Evolutionary conservation across 2,797 vertebrate genomes (phyloP), one percentile per base, ranked within the genome.

Genomic region (Choloepus didactylus): DNA sequence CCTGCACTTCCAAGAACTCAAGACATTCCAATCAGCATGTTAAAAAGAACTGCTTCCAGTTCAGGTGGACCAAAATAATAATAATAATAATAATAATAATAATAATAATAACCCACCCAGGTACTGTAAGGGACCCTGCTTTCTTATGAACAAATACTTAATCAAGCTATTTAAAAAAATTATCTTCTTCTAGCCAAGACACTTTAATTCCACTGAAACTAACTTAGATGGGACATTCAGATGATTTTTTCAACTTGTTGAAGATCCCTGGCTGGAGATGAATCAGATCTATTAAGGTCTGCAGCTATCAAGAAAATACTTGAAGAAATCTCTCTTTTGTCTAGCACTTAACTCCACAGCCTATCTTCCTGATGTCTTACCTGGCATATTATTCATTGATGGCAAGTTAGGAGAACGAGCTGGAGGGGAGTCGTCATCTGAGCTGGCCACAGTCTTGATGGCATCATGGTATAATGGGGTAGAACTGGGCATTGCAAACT

Each of bases 371-470:
- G 5, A 44, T 66, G 94, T 76, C 98, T 98, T 98, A 99, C 99
- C 99, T 96, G 99, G 98, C 98, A 99, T 98, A 0, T 98, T 99
- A 98, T 99, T 99, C 98, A 99, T 99, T 95, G 99, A 99, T 91
- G 99, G 99, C 98, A 99, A 98, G 97, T 99, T 99, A 93, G 99
- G 99, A 35, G 99, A 99, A 94, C 99, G 99, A 56, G 99, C 99
- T 72, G 99, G 99, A 96, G 99, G 99, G 94, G 99, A 99, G 98
- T 99, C 99, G 1, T 99, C 99, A 67, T 99, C 99, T 0, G 99
- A 99, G 98, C 99, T 99, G 97, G 99, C 99, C 97, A 99, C 99
- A 16, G 99, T 99, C 99, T 99, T 99, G 98, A 99, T 99, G 98
- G 99, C 99, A 96, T 99, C 99, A 0, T 99, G 99, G 98, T 99